Percentiles rank a stretch among this genome's conserved stretches.
These are phyloP conservation scores for Argentina silus DNA, from an alignment of 2,797 vertebrate species.

Conservation along the genomic window DNA sequence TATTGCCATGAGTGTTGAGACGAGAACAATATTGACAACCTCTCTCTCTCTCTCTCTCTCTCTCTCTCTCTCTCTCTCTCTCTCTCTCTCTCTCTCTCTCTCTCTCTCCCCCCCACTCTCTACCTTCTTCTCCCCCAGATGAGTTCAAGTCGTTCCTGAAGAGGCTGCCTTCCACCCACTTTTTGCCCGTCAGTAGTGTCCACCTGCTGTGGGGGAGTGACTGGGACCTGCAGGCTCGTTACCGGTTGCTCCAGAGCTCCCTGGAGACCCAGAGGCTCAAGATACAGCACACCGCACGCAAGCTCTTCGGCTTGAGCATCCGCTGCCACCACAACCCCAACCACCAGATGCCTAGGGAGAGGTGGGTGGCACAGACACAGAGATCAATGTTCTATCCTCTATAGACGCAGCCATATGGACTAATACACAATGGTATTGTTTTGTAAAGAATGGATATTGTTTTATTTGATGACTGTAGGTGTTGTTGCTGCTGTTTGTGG, in stretches of 20 bases:
- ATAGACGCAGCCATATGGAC: no score
- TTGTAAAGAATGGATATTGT: conserved; percentile 1
- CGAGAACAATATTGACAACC: background rate
- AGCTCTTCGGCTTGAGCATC: conserved; percentile 97
- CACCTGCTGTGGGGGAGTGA: conserved; percentile 99
- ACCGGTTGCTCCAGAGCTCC: conserved; percentile 94
- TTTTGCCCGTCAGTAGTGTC: conserved; percentile 95
- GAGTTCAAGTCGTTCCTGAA: conserved; percentile 99
- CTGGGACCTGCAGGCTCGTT: conserved; percentile 98
- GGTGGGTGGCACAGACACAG: conserved; percentile 75
- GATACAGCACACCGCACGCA: conserved; percentile 96
- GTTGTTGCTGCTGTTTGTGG: conserved; percentile 51
- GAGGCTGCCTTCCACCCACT: conserved; percentile 95
- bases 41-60: background rate
- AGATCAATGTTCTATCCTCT: background rate
- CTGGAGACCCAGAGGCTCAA: conserved; percentile 92
- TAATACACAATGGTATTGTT: background rate
- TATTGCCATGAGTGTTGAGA: background rate
- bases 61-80: background rate
- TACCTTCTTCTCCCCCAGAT: conserved; percentile 72
- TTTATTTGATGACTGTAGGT: background rate
- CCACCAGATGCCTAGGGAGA: conserved; percentile 98
- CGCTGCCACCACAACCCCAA: conserved; percentile 98
- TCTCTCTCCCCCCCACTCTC: background rate
- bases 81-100: background rate